These are phyloP conservation scores for Pelecanoides urinatrix DNA, from an alignment of 2,113 vertebrate genomes.

Conservation along the genomic window DNA sequence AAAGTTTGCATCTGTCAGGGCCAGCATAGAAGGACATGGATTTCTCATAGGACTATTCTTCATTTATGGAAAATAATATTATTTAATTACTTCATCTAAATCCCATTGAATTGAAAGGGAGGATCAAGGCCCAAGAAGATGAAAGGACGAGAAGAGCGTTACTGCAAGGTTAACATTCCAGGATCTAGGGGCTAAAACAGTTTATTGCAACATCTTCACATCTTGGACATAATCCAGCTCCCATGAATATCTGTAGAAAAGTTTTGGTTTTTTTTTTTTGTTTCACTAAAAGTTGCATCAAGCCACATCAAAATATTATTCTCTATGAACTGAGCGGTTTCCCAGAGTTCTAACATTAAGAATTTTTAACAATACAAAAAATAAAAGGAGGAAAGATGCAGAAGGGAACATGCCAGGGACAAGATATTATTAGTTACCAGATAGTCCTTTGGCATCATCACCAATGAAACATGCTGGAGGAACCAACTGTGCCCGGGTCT, in stretches of 20 bases:
- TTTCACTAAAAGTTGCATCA: not conserved
- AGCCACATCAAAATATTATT: slow-evolving; percentile 17
- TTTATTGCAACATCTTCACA: slow-evolving; percentile 32
- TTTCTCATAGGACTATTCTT: slow-evolving; percentile 35
- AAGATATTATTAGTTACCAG: not conserved
- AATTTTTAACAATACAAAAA: not conserved
- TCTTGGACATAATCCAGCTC: not conserved
- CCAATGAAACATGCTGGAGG: not conserved
- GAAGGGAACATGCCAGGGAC: not conserved
- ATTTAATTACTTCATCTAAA: slow-evolving; percentile 31
- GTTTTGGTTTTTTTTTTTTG: not conserved
- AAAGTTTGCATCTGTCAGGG: slow-evolving; percentile 65
- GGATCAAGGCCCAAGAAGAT: slow-evolving; percentile 38
- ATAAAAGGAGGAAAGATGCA: not conserved
- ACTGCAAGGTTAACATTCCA: slow-evolving; percentile 37
- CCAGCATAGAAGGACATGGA: slow-evolving; percentile 43
- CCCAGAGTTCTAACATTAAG: not conserved
- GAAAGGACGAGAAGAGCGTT: slow-evolving; percentile 4
- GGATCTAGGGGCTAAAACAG: not conserved
- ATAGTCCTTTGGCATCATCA: not conserved
- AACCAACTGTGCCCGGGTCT: not conserved
- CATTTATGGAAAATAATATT: slow-evolving; percentile 43
- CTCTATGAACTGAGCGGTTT: not conserved
- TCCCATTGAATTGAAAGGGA: slow-evolving; percentile 30
- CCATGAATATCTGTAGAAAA: not conserved